These are phyloP conservation scores for Mesorhabditis spiculigera DNA, from an alignment of 2,888 invertebrate genomes.

Conservation along the genomic window DNA sequence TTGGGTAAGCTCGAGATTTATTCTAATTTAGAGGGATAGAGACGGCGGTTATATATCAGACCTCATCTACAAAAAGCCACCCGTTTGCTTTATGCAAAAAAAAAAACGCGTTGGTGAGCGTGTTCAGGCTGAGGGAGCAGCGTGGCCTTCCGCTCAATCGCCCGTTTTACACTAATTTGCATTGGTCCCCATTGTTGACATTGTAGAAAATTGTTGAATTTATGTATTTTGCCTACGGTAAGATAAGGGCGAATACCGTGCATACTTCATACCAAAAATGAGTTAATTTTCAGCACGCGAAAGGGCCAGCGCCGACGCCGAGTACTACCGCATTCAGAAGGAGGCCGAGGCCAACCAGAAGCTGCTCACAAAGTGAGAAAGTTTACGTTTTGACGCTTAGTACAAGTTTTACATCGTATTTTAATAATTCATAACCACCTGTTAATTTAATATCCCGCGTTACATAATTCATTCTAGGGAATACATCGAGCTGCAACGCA, in stretches of 20 bases:
- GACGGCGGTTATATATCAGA: too few relatives aligned
- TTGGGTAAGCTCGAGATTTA: slow-evolving; percentile 7
- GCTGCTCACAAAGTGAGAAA: slow-evolving; percentile 67
- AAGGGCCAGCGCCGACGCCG: slow-evolving; percentile 74
- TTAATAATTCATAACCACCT: not conserved
- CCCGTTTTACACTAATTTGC: too few relatives aligned
- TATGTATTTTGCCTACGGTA: too few relatives aligned
- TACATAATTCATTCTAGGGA: slow-evolving; percentile 55
- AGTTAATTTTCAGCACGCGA: slow-evolving; percentile 20
- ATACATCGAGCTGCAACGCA: slow-evolving; percentile 77
- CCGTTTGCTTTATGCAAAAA: too few relatives aligned
- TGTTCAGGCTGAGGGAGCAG: too few relatives aligned
- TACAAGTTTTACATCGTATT: not conserved
- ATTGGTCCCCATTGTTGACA: too few relatives aligned
- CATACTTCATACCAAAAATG: not conserved
- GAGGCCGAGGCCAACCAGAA: slow-evolving; percentile 67
- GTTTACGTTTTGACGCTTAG: not conserved
- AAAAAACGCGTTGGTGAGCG: too few relatives aligned
- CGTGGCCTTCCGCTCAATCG: too few relatives aligned
- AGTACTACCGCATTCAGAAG: slow-evolving; percentile 73
- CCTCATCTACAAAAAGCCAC: too few relatives aligned
- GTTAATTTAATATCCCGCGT: not conserved
- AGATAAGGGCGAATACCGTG: not conserved
- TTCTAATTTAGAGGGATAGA: too few relatives aligned
- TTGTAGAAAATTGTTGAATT: too few relatives aligned